Conservation (phyloP, 2,113 vertebrate genomes). For the Noturus placidus region DNA sequence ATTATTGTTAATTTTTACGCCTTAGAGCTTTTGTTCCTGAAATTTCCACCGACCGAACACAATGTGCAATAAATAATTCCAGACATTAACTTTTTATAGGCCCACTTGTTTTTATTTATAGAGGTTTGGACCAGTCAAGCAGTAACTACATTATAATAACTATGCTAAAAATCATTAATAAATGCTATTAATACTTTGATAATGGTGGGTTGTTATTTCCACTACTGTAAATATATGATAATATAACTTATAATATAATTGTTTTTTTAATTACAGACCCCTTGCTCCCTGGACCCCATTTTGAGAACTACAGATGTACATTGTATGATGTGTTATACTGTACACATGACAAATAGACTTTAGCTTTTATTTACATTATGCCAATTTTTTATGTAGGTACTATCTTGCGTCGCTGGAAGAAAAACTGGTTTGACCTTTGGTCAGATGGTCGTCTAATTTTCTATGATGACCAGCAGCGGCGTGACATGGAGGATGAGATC, state of each 20-base stretch:
- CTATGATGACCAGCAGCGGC: conserved; percentile 85
- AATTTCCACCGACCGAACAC: background rate
- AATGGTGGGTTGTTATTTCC: background rate
- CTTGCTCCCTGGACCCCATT: background rate
- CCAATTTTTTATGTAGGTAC: conserved; percentile 70
- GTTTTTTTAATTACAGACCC: background rate
- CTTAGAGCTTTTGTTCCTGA: background rate
- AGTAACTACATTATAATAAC: background rate
- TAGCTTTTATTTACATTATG: background rate
- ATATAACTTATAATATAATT: too few relatives aligned
- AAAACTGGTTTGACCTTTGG: conserved; percentile 97
- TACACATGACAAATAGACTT: background rate
- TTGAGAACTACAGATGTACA: background rate
- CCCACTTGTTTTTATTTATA: too few relatives aligned
- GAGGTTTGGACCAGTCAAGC: background rate
- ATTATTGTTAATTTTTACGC: background rate
- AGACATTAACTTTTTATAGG: too few relatives aligned
- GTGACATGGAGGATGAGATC: conserved; percentile 87
- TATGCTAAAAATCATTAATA: background rate
- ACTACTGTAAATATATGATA: background rate
- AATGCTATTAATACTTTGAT: background rate
- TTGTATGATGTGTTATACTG: background rate
- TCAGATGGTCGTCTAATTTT: conserved; percentile 88
- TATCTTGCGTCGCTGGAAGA: conserved; percentile 94
- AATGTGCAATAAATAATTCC: background rate